Conservation (phyloP, 2,888 invertebrate species). For the Clanis bilineata region DNA sequence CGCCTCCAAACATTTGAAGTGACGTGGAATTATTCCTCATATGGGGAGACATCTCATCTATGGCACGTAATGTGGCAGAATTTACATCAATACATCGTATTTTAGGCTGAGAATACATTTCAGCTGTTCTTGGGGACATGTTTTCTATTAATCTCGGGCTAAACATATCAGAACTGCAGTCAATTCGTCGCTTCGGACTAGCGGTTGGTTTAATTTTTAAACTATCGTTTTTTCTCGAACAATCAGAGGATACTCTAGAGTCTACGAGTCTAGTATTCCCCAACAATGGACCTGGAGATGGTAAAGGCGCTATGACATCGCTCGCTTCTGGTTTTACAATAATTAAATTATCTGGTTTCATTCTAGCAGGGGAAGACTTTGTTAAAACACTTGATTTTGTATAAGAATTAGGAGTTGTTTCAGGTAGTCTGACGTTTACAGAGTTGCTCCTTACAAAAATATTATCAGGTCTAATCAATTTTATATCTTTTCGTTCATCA, state of each 20-base stretch:
- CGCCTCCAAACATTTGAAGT: slow-evolving; percentile 88
- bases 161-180: slow-evolving; percentile 63
- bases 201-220: slow-evolving; percentile 59
- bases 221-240: slow-evolving; percentile 60
- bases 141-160: slow-evolving; percentile 70
- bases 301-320: slow-evolving; percentile 84
- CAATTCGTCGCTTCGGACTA: slow-evolving; percentile 70
- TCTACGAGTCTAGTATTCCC: slow-evolving; percentile 92
- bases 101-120: slow-evolving; percentile 74
- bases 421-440: slow-evolving; percentile 80
- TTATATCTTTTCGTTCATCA: slow-evolving; percentile 61
- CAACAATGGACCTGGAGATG: slow-evolving; percentile 91
- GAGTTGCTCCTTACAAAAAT: slow-evolving; percentile 83
- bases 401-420: slow-evolving; percentile 68
- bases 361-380: slow-evolving; percentile 61
- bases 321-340: slow-evolving; percentile 71
- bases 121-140: slow-evolving; percentile 63
- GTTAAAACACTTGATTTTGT: slow-evolving; percentile 56
- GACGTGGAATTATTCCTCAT: slow-evolving; percentile 79
- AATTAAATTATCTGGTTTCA: slow-evolving; percentile 82
- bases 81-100: slow-evolving; percentile 76
- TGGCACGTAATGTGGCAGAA: slow-evolving; percentile 71
- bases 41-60: slow-evolving; percentile 83
- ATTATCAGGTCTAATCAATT: slow-evolving; percentile 64
- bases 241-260: slow-evolving; percentile 70